These are phyloP conservation scores for Dascillus cervinus DNA, from an alignment of 2,888 invertebrate genomes.

Conservation along the genomic window DNA sequence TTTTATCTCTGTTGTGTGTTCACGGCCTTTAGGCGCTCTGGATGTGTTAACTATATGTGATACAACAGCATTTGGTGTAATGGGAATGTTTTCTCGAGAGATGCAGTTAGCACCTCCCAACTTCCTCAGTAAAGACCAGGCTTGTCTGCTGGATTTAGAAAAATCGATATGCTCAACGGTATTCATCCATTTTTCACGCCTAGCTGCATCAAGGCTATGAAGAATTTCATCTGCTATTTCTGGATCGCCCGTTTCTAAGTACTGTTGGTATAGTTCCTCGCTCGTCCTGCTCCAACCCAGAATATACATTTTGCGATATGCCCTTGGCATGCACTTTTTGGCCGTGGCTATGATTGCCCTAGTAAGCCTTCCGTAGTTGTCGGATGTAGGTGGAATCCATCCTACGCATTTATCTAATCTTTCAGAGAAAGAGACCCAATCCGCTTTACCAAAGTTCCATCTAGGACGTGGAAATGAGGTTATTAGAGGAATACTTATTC, in stretches of 20 bases:
- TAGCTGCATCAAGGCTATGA: background rate
- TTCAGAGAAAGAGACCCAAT: too few species aligned
- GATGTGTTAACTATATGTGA: background rate
- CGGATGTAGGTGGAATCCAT: constrained; percentile 8
- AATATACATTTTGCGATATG: constrained; percentile 17
- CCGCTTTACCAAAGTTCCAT: too few species aligned
- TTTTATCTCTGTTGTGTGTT: background rate
- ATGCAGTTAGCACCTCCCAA: constrained; percentile 6
- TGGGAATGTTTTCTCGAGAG: background rate
- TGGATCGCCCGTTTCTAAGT: background rate
- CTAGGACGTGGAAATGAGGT: background rate
- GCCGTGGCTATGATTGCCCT: constrained; percentile 9
- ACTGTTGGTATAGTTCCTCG: constrained; percentile 4
- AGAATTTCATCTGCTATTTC: constrained; percentile 2
- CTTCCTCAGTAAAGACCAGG: constrained; percentile 10
- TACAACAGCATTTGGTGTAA: background rate
- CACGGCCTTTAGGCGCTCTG: background rate
- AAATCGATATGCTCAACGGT: constrained; percentile 5
- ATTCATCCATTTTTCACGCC: background rate
- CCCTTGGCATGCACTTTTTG: constrained; percentile 13
- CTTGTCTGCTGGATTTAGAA: constrained; percentile 7
- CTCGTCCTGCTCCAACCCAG: constrained; percentile 14
- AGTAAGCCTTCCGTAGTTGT: constrained; percentile 8
- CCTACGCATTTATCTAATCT: too few species aligned
- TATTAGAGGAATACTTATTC: constrained; percentile 2